Conservation (phyloP, 2,888 invertebrate genomes). For the Plemyria rubiginata region DNA sequence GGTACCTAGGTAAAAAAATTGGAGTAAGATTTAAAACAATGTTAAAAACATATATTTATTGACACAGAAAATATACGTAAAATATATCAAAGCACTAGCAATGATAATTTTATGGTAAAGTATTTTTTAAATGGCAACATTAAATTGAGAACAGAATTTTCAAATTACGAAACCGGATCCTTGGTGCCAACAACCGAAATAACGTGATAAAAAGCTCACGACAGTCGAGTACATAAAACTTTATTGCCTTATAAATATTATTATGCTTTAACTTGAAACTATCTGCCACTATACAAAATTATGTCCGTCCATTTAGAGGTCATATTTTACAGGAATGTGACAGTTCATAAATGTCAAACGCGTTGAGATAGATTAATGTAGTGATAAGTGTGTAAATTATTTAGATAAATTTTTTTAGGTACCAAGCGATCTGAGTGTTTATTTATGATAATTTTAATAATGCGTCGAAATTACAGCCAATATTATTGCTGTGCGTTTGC, state of each 20-base stretch:
- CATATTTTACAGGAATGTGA: constrained; percentile 10
- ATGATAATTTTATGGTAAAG: background rate
- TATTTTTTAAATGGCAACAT: background rate
- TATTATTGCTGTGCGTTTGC: no score
- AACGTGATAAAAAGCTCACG: constrained; percentile 32
- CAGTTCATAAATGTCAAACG: constrained; percentile 1
- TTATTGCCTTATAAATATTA: constrained; percentile 35
- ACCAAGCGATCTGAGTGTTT: no score
- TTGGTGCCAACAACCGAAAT: constrained; percentile 24
- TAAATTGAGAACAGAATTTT: constrained; percentile 17
- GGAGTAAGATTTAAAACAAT: no score
- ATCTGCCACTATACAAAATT: constrained; percentile 4
- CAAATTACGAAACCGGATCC: constrained; percentile 32
- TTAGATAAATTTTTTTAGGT: background rate
- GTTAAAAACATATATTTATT: no score
- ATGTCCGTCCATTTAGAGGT: constrained; percentile 8
- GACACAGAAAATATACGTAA: no score
- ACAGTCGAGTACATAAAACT: constrained; percentile 30
- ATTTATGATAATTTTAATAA: no score
- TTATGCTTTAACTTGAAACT: constrained; percentile 11
- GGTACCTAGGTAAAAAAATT: no score
- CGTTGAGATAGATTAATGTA: background rate
- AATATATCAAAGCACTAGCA: no score
- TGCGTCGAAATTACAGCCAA: no score
- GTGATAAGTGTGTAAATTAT: no score